Evolutionary conservation across 64 coral and sea anemone genomes (phyloP), one percentile per base, ranked within the genome.

Genomic region (Platygyra sinensis): DNA sequence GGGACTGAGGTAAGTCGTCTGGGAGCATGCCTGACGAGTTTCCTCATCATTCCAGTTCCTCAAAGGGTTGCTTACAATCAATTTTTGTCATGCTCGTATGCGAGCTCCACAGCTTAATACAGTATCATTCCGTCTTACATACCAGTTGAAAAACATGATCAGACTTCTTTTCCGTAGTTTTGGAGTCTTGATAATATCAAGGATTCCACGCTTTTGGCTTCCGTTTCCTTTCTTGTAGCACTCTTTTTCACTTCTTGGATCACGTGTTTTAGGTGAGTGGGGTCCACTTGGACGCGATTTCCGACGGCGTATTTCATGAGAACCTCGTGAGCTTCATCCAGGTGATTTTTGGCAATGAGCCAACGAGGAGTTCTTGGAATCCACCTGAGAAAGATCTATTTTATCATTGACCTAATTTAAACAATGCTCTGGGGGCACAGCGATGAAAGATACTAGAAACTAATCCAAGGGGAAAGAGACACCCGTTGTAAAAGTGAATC

Each of bases 101-200:
- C 42, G 6, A 8, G 42, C 0, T 0, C 4, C 42, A 46, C 1
- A 8, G 33, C 33, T 46, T 5, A 8, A 7, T 8, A 8, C 42
- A 46, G 7, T 46, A 5, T 46, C 42, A 46, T 46, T 46, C 6
- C 42, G 42, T 46, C 4, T 46, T 46, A 8, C 5, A 46, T 46
- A 94, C 93, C 93, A 94, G 87, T 83, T 89, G 24, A 90, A 74
- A 80, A 88, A 89, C 60, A 88, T 79, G 15, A 94, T 90, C 22
- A 90, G 39, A 51, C 79, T 94, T 42, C 93, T 77, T 75, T 90
- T 94, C 17, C 93, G 82, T 76, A 94, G 33, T 30, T 90, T 94
- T 19, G 50, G 83, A 14, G 80, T 90, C 39, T 62, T 90, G 27
- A 94, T 46, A 8, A 81, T 86, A 72, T 95, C 94, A 55, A 95